Percentiles rank a stretch among this genome's conserved stretches.
Conservation (phyloP, 2,888 invertebrate species). For the Orthosia gothica region DNA sequence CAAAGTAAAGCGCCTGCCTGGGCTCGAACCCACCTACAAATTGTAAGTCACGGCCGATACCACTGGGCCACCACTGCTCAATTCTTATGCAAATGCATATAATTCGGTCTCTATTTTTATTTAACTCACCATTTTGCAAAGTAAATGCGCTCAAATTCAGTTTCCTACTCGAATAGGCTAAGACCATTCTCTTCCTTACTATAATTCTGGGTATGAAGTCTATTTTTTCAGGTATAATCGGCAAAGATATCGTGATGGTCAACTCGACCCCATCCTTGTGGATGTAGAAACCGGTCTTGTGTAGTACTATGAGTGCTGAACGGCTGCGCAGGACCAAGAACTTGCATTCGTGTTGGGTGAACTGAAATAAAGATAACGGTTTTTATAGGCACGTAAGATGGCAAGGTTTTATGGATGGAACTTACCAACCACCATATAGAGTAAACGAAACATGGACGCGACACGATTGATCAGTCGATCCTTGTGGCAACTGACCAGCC, state of each 20-base stretch:
- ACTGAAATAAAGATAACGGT: conserved; percentile 71
- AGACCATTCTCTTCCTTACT: conserved; percentile 73
- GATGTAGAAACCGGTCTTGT: conserved; percentile 78
- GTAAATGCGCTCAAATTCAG: conserved; percentile 81
- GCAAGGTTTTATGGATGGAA: too few species aligned
- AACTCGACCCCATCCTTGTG: conserved; percentile 75
- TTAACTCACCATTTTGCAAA: conserved; percentile 77
- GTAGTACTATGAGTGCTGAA: conserved; percentile 76
- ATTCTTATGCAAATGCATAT: too few species aligned
- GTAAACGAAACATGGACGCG: too few species aligned
- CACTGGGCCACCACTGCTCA: too few species aligned
- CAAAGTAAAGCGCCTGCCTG: too few species aligned
- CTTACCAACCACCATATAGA: too few species aligned
- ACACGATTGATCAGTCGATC: too few species aligned
- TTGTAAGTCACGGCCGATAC: too few species aligned
- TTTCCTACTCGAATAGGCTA: conserved; percentile 67
- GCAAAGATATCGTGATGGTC: conserved; percentile 69
- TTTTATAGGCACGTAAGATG: background rate
- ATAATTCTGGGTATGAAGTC: conserved; percentile 80
- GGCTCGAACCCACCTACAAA: too few species aligned
- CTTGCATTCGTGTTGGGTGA: conserved; percentile 78
- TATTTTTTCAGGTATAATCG: conserved; percentile 69
- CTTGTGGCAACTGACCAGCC: too few species aligned
- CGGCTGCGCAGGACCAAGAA: conserved; percentile 80
- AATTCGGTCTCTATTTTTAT: too few species aligned